A percentile compares a stretch with the other conserved stretches of the same genome.
Evolutionary conservation across 2,797 vertebrate genomes (phyloP).

Genomic region (Muraenolepis orangiensis): DNA sequence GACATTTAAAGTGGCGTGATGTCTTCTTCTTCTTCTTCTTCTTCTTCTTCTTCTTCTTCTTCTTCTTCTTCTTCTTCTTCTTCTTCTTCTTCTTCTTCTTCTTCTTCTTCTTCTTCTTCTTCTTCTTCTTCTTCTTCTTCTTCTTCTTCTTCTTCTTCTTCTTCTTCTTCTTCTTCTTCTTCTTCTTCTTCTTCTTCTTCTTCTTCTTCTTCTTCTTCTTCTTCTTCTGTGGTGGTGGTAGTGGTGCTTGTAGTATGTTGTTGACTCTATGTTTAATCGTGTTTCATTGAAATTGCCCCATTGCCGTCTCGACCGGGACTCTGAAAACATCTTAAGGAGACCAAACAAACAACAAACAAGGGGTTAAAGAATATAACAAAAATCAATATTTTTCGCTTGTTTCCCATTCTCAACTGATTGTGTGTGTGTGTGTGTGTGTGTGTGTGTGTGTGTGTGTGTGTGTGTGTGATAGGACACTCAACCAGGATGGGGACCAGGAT

Average conservation of each 20-base stretch:
- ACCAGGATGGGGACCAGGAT: neutral
- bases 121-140: no score
- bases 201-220: no score
- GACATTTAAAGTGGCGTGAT: no score
- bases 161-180: neutral
- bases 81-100: neutral
- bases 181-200: neutral
- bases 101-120: neutral
- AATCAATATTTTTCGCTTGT: neutral
- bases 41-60: neutral
- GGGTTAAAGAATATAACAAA: neutral
- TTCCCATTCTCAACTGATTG: neutral
- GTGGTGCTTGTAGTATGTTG: no score
- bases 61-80: neutral
- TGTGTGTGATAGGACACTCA: constrained; percentile 2
- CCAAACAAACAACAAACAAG: neutral
- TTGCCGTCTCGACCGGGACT: neutral
- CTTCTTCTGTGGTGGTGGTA: neutral
- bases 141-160: neutral
- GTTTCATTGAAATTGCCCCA: neutral
- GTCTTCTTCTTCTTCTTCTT: no score
- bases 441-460: constrained; percentile 7
- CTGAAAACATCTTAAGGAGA: neutral
- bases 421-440: neutral
- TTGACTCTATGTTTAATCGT: neutral